A percentile compares a stretch with the other conserved stretches of the same genome.
These are phyloP conservation scores for Vireo griseus DNA, from an alignment of 2,797 vertebrate genomes.

Conservation along the genomic window DNA sequence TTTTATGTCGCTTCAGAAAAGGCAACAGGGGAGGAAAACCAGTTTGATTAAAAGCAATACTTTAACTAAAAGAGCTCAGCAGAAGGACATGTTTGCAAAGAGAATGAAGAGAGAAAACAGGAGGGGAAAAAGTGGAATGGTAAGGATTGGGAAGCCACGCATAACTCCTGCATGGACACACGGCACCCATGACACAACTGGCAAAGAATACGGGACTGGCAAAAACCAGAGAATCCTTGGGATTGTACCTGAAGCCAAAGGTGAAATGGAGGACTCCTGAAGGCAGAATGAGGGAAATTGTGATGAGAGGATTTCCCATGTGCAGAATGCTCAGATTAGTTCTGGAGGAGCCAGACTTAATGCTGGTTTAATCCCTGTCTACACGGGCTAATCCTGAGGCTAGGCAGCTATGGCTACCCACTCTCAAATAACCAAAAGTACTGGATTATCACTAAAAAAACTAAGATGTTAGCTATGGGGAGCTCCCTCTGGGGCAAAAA, in stretches of 20 bases:
- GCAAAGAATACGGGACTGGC: background rate
- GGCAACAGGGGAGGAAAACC: background rate
- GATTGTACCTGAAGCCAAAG: background rate
- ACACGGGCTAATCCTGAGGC: too few species aligned
- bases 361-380: background rate
- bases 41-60: background rate
- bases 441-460: background rate
- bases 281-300: background rate
- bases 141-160: background rate
- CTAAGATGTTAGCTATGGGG: fast-evolving
- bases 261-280: background rate
- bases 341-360: background rate
- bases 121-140: fast-evolving
- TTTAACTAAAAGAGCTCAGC: background rate
- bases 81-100: background rate
- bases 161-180: fast-evolving
- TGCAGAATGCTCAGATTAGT: background rate
- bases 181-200: too few species aligned
- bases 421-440: background rate
- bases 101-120: background rate
- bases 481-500: background rate
- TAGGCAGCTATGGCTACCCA: background rate
- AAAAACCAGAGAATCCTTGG: background rate
- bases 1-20: background rate
- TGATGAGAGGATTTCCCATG: background rate